Percentiles rank a stretch among this genome's conserved stretches.
phyloP scores from a whole-genome alignment of 2,888 invertebrate genomes.

The Tetanocera ferruginea region DNA sequence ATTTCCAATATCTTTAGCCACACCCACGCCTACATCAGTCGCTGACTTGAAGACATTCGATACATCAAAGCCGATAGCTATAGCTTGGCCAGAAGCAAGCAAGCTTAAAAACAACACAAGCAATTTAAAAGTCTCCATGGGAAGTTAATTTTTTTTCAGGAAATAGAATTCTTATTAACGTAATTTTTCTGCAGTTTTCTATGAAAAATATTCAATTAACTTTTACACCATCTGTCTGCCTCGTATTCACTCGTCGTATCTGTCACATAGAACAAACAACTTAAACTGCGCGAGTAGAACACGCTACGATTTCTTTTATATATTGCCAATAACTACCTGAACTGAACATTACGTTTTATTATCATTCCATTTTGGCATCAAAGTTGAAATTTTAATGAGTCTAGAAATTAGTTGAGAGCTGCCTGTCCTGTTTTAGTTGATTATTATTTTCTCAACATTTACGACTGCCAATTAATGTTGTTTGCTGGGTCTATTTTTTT shows the following conservation, averaged over 20 bases:
- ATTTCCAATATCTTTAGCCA: conserved; percentile 52
- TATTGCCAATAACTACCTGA: background rate
- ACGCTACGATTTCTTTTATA: background rate
- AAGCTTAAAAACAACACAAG: conserved; percentile 2
- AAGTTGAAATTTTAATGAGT: conserved; percentile 1
- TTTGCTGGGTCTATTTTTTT: no score
- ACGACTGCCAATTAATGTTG: no score
- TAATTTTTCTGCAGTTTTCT: no score
- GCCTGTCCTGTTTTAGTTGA: background rate
- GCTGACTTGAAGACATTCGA: conserved; percentile 56
- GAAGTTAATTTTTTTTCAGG: background rate
- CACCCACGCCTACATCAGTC: conserved; percentile 51
- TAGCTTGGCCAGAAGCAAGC: background rate
- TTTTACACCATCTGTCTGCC: no score
- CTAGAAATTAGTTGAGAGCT: background rate
- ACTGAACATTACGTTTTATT: background rate
- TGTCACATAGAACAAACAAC: background rate
- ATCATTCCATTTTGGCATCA: background rate
- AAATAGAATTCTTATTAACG: background rate
- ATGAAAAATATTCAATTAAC: no score
- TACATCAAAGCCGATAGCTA: conserved; percentile 45
- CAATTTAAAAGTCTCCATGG: background rate
- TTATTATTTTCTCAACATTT: background rate
- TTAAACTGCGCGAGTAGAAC: background rate
- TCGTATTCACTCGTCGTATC: no score